A percentile compares a stretch with the other conserved stretches of the same genome.
Evolutionary conservation across 2,113 vertebrate genomes (phyloP).

Genomic region (Meriones unguiculatus): DNA sequence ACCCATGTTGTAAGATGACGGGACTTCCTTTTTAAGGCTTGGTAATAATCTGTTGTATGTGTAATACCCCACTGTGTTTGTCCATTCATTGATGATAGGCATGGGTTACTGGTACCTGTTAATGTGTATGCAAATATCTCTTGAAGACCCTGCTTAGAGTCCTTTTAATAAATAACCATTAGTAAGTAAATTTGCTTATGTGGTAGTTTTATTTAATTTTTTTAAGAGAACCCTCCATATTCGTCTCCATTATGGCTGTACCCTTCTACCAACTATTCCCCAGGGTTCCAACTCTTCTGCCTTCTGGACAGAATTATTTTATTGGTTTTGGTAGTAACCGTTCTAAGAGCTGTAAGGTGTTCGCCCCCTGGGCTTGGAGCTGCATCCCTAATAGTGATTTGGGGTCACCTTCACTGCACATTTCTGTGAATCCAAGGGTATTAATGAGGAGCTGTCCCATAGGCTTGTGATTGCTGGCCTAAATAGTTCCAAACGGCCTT

Average conservation of each 20-base stretch:
- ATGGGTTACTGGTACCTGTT: too few relatives aligned
- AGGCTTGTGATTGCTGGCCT: background rate
- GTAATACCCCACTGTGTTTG: background rate
- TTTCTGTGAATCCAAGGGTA: rapidly evolving
- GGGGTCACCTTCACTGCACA: background rate
- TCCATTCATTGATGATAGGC: background rate
- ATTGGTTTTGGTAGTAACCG: background rate
- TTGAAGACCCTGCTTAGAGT: background rate
- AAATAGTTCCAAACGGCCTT: background rate
- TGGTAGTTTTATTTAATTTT: background rate
- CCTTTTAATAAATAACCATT: background rate
- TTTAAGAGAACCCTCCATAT: background rate
- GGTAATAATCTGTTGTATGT: background rate
- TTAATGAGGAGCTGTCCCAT: background rate
- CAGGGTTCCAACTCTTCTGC: background rate
- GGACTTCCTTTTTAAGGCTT: background rate
- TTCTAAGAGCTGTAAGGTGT: background rate
- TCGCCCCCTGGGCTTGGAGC: background rate
- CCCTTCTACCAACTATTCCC: background rate
- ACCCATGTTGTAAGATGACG: background rate
- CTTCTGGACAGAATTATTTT: background rate
- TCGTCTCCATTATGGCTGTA: background rate
- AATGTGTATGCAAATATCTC: too few relatives aligned
- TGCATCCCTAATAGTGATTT: background rate
- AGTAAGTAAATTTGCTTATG: background rate